Evolutionary conservation across 2,888 invertebrate species (phyloP).

Genomic region (Helobdella robusta): DNA sequence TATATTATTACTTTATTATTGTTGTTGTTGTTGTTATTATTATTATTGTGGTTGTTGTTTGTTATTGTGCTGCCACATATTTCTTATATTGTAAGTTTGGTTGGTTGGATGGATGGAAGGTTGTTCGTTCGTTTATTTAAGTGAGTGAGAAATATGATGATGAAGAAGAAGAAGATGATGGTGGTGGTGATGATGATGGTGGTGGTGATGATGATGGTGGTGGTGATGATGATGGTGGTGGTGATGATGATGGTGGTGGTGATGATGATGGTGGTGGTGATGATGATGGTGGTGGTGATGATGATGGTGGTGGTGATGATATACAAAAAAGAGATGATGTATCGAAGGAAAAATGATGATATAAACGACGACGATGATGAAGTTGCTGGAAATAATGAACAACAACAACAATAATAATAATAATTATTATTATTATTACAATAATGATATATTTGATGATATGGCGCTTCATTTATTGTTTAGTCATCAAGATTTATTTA

Average conservation of each 20-base stretch:
- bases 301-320: neutral
- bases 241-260: constrained; percentile 26
- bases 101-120: no score
- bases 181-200: constrained; percentile 30
- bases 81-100: no score
- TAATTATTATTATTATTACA: no score
- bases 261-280: constrained; percentile 25
- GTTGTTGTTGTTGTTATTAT: constrained; percentile 1
- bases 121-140: no score
- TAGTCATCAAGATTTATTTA: no score
- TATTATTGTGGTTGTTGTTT: no score
- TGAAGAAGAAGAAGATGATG: constrained; percentile 27
- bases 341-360: neutral
- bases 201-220: constrained; percentile 29
- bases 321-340: neutral
- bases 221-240: constrained; percentile 26
- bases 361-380: no score
- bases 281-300: constrained; percentile 14
- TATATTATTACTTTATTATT: neutral
- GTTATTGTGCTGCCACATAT: no score
- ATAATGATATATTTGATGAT: no score
- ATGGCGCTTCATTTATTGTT: no score
- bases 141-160: constrained; percentile 27
- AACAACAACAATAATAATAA: no score
- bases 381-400: no score